These are phyloP conservation scores for Furnarius figulus DNA, from an alignment of 2,113 vertebrate species.

Conservation along the genomic window DNA sequence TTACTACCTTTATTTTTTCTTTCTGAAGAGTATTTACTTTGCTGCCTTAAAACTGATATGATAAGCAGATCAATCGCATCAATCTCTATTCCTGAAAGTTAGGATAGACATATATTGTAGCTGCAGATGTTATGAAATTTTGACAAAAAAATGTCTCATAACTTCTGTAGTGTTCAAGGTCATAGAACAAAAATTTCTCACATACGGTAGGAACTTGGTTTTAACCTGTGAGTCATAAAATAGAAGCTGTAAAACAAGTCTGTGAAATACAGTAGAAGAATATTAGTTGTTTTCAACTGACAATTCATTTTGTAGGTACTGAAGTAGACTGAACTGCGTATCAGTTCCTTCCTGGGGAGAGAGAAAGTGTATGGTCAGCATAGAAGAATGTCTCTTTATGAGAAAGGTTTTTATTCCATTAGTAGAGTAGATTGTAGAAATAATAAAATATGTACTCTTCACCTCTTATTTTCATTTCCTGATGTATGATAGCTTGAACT, in stretches of 20 bases:
- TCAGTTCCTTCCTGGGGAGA: background rate
- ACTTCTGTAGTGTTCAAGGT: constrained; percentile 28
- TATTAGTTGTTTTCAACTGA: constrained; percentile 44
- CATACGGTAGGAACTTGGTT: background rate
- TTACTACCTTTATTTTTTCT: constrained; percentile 34
- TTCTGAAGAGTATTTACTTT: constrained; percentile 34
- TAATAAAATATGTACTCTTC: constrained; percentile 60
- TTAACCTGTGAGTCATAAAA: constrained; percentile 28
- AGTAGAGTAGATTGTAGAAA: constrained; percentile 40
- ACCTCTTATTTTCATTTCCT: constrained; percentile 65
- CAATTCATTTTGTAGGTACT: constrained; percentile 24
- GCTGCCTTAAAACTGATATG: background rate
- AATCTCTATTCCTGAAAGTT: background rate
- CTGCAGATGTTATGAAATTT: background rate
- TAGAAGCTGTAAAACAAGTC: constrained; percentile 27
- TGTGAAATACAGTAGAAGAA: constrained; percentile 10
- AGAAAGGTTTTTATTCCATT: constrained; percentile 49
- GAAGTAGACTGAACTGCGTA: background rate
- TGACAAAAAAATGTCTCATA: constrained; percentile 8
- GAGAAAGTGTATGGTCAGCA: constrained; percentile 47
- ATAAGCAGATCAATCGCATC: background rate
- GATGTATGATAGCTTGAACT: constrained; percentile 49
- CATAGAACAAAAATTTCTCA: background rate
- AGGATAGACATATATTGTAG: background rate
- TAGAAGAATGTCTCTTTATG: background rate